These are phyloP conservation scores for Castor canadensis DNA, from an alignment of 2,113 vertebrate species.

Conservation along the genomic window DNA sequence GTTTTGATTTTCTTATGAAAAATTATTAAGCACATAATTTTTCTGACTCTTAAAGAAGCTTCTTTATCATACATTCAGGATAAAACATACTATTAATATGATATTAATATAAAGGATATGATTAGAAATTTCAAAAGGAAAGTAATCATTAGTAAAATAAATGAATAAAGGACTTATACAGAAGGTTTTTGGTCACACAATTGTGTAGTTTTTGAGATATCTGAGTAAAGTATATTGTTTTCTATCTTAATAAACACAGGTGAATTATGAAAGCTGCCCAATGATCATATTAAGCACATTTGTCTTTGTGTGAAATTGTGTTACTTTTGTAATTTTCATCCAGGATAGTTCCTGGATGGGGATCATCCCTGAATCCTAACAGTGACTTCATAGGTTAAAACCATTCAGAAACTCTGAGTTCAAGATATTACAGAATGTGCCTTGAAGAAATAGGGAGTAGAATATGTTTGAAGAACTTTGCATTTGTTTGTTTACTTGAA, in stretches of 20 bases:
- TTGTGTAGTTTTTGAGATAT: not conserved
- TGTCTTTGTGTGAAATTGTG: not conserved
- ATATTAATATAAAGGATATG: not conserved
- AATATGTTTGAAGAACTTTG: not conserved
- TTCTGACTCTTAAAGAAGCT: not conserved
- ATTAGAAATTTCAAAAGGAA: not conserved
- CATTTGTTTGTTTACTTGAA: not conserved
- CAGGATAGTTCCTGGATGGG: not conserved
- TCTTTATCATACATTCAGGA: not conserved
- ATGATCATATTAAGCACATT: not conserved
- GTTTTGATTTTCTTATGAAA: not conserved
- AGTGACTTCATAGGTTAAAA: not conserved
- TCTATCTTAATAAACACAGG: not conserved
- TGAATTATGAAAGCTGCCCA: not conserved
- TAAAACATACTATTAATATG: too few relatives aligned
- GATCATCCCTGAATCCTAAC: not conserved
- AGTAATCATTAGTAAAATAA: not conserved
- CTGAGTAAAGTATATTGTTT: not conserved
- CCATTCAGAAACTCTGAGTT: not conserved
- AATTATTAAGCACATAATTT: not conserved
- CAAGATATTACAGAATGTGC: not conserved
- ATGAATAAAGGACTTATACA: not conserved
- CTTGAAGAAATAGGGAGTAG: not conserved
- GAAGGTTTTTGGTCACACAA: not conserved
- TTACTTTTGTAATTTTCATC: not conserved